Evolutionary conservation across 2,797 vertebrate species (phyloP).

Genomic region (Trachurus trachurus): DNA sequence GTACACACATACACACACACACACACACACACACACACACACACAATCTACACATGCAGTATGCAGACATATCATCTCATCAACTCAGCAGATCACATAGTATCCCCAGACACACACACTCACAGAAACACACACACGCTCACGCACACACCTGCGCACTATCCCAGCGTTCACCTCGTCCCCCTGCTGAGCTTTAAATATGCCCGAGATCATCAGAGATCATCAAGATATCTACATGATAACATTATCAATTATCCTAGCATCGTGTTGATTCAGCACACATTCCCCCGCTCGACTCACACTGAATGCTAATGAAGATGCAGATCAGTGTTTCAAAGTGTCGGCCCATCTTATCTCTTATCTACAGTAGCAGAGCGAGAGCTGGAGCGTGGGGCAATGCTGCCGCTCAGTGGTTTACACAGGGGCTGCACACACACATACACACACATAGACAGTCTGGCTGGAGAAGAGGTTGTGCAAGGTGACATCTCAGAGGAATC

Average conservation of each 20-base stretch:
- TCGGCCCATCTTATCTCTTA: conserved; percentile 39
- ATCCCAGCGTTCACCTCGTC: conserved; percentile 41
- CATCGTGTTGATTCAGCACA: conserved; percentile 67
- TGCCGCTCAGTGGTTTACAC: conserved; percentile 61
- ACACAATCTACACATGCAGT: conserved; percentile 15
- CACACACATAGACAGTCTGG: neutral
- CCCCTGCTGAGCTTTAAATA: conserved; percentile 29
- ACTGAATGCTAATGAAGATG: conserved; percentile 74
- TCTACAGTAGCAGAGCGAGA: neutral
- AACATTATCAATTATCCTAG: conserved; percentile 67
- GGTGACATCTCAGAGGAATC: conserved; percentile 48
- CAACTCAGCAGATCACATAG: conserved; percentile 11
- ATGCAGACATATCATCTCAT: conserved; percentile 31
- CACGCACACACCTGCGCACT: conserved; percentile 21
- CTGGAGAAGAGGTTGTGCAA: conserved; percentile 19
- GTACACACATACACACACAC: neutral
- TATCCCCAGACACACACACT: conserved; percentile 30
- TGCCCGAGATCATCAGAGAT: conserved; percentile 37
- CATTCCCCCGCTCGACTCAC: conserved; percentile 34
- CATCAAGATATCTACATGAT: conserved; percentile 50
- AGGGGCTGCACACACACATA: conserved; percentile 8
- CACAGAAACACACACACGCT: conserved; percentile 30
- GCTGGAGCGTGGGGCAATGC: conserved; percentile 25
- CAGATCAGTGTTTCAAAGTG: conserved; percentile 70
- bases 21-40: conserved; percentile 23